Evolutionary conservation across 2,113 vertebrate genomes (phyloP).

Genomic region (Anolis carolinensis): DNA sequence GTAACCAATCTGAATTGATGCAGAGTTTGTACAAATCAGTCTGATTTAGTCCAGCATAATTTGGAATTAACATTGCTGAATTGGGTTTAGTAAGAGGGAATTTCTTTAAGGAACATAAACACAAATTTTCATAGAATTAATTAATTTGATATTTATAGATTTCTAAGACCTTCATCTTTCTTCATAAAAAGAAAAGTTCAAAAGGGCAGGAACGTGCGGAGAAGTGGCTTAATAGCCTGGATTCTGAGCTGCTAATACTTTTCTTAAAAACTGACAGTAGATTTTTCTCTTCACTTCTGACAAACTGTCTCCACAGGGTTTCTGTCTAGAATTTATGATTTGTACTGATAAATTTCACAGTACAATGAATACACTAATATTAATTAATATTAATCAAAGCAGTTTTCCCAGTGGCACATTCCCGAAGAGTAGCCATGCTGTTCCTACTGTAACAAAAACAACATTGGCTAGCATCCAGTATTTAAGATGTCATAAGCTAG

Average conservation of each 20-base stretch:
- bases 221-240: constrained; percentile 58
- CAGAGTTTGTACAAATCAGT: too few species aligned
- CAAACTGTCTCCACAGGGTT: constrained; percentile 62
- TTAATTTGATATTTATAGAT: constrained; percentile 55
- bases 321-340: constrained; percentile 53
- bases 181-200: constrained; percentile 55
- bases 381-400: constrained; percentile 67
- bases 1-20: too few species aligned
- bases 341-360: constrained; percentile 63
- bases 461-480: not conserved
- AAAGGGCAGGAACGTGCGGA: constrained; percentile 38
- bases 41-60: too few species aligned
- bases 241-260: constrained; percentile 48
- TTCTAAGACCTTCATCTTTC: constrained; percentile 52
- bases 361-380: constrained; percentile 68
- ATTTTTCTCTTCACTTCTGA: constrained; percentile 59
- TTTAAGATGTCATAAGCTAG: too few species aligned
- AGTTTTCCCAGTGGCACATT: constrained; percentile 8
- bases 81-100: not conserved
- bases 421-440: not conserved
- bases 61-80: not conserved
- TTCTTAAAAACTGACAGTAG: constrained; percentile 60
- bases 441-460: not conserved
- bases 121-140: constrained; percentile 52
- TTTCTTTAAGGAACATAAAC: constrained; percentile 30